phyloP scores from a whole-genome alignment of 2,113 vertebrate genomes.

The Chiloscyllium plagiosum region DNA sequence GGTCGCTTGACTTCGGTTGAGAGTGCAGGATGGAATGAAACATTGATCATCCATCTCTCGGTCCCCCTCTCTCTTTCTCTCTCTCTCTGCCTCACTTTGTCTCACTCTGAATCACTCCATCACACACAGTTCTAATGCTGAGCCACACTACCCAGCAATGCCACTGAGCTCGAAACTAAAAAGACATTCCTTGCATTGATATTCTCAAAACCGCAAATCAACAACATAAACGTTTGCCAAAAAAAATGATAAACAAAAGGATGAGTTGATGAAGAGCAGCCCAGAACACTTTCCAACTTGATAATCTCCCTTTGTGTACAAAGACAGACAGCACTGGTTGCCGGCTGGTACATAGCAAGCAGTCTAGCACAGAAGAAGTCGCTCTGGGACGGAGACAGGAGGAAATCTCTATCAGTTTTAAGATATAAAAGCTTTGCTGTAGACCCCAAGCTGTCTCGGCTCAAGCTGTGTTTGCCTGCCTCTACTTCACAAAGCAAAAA shows the following conservation, averaged over 20 bases:
- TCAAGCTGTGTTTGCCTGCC: constrained; percentile 23
- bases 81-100: too few species aligned
- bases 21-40: not conserved
- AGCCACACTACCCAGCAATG: not conserved
- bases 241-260: not conserved
- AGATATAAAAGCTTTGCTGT: constrained; percentile 31
- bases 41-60: not conserved
- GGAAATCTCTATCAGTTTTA: constrained; percentile 32
- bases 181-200: not conserved
- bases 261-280: not conserved
- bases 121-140: not conserved
- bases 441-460: constrained; percentile 15
- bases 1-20: not conserved
- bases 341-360: not conserved
- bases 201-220: not conserved
- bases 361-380: not conserved
- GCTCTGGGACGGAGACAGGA: constrained; percentile 1
- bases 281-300: not conserved
- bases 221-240: not conserved
- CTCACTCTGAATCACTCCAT: too few species aligned
- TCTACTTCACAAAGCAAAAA: constrained; percentile 22
- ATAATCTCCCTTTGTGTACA: not conserved
- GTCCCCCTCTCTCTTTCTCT: not conserved
- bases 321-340: not conserved
- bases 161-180: too few species aligned